Evolutionary conservation across 2,888 invertebrate species (phyloP), one percentile per base, ranked within the genome.

Genomic region (Philopedon plagiatum): DNA sequence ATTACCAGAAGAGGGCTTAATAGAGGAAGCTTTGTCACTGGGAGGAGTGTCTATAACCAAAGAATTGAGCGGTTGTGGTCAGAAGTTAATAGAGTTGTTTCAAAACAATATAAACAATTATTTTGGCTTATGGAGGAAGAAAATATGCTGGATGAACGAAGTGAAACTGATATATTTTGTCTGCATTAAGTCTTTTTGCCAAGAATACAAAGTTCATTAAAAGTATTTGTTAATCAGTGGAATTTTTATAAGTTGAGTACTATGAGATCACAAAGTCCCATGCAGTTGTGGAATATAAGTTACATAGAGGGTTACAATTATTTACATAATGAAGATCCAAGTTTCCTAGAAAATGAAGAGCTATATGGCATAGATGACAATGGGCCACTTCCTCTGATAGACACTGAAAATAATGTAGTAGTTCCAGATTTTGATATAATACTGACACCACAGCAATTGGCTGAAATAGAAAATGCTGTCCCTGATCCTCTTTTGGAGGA

Each of bases 1-100:
- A 11, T 37, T 37, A 37, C n/a, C 9, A 37, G 37, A 37, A 37
- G 37, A n/a, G 37, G 37, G 37, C 37, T 37, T 37, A 37, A 37
- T 37, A 37, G 37, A 37, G 37, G 37, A 37, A 37, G 37, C 37
- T 37, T 37, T 37, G n/a, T 37, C 37, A 37, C 37, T 37, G 37
- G 37, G n/a, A 11, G n/a, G n/a, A 37, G 37, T 37, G n/a, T 37
- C n/a, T n/a, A 37, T 37, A 37, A 37, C n/a, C 37, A 37, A 37
- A 37, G 37, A 37, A 37, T 37, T 37, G 37, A 37, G 37, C 37
- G 37, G 9, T n/a, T 37, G n/a, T 37, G 37, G n/a, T 37, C 37
- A 37, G 37, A 37, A 37, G 37, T 37, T 37, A 37, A 37, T 37
- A 37, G 37, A n/a, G 37, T n/a, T 8, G 37, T 37, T 37, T 37